A percentile compares a stretch with the other conserved stretches of the same genome.
These are phyloP conservation scores for Heliconius charithonia DNA, from an alignment of 2,888 invertebrate species.

Conservation along the genomic window DNA sequence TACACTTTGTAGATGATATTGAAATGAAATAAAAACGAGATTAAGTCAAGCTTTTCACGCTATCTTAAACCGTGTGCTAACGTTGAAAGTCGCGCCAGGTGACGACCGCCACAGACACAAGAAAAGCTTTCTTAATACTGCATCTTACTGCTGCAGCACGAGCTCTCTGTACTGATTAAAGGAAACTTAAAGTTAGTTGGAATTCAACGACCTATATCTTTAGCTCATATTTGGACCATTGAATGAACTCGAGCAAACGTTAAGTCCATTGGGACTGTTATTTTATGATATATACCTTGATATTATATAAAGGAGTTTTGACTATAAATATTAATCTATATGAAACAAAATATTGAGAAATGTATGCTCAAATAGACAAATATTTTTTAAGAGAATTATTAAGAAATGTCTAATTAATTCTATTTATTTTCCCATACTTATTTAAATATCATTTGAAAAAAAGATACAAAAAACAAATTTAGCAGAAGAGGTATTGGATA, in stretches of 20 bases:
- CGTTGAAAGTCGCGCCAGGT: constrained; percentile 42
- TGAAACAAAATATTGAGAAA: no score
- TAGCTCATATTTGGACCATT: constrained; percentile 12
- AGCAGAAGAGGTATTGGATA: no score
- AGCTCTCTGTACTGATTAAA: constrained; percentile 31
- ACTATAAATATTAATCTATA: no score
- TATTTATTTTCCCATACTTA: no score
- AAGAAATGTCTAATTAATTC: no score
- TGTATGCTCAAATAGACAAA: no score
- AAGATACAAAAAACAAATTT: no score
- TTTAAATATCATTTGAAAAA: no score
- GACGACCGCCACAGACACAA: constrained; percentile 32
- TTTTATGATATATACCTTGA: not conserved
- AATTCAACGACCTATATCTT: constrained; percentile 25
- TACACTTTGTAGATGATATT: not conserved
- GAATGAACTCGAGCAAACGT: not conserved
- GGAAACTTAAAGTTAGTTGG: constrained; percentile 25
- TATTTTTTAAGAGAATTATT: no score
- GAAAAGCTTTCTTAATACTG: constrained; percentile 30
- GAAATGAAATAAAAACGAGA: not conserved
- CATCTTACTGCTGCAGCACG: constrained; percentile 29
- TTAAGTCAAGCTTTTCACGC: constrained; percentile 8
- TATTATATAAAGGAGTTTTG: no score
- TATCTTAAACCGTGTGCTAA: constrained; percentile 34
- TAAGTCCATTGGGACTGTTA: not conserved